Evolutionary conservation across 2,888 invertebrate genomes (phyloP), one percentile per base, ranked within the genome.

Genomic region (Idaea dimidiata): DNA sequence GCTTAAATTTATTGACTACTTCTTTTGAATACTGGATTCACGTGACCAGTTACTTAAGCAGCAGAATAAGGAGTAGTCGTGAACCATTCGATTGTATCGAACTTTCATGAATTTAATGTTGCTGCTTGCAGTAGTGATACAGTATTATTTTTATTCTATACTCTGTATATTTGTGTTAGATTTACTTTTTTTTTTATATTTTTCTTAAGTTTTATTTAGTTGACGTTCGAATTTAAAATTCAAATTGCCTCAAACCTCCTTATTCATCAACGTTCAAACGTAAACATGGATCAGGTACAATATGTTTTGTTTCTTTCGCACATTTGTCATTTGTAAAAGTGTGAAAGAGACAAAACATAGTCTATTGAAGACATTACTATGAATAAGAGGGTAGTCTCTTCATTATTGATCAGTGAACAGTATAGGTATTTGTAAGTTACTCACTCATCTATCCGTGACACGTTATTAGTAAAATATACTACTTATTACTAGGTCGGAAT

Each of bases 71-170:
- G 65, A 68, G 66, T 70, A 68, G 68, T 67, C 67, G 63, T 59
- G 64, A 71, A 75, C 63, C 68, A 66, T 62, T 43, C 43, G 43
- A 43, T 24, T 43, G 10, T 43, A 43, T 43, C 8, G 43, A 43
- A 75, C 75, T 80, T 78, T 83, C 80, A 80, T 81, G 67, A 66
- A 68, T 68, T 79, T 81, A 81, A 86, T 81, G 80, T 84, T 84
- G 81, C 87, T 86, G 85, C 86, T 82, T 73, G 85, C 87, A 87
- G 87, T 83, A 87, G 83, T 88, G 84, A 88, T 81, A 87, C 91
- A 91, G 90, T 91, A 92, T 92, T 92, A 92, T 91, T 91, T 55
- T 89, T 87, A 87, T 87, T 84, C 84, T 85, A 24, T 24, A 86
- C 77, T 85, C 81, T 91, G 89, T 90, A 91, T 84, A 90, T 88